A percentile compares a stretch with the other conserved stretches of the same genome.
These are phyloP conservation scores for Drosophila tristis DNA, from an alignment of 1,140 invertebrate genomes.

Conservation along the genomic window DNA sequence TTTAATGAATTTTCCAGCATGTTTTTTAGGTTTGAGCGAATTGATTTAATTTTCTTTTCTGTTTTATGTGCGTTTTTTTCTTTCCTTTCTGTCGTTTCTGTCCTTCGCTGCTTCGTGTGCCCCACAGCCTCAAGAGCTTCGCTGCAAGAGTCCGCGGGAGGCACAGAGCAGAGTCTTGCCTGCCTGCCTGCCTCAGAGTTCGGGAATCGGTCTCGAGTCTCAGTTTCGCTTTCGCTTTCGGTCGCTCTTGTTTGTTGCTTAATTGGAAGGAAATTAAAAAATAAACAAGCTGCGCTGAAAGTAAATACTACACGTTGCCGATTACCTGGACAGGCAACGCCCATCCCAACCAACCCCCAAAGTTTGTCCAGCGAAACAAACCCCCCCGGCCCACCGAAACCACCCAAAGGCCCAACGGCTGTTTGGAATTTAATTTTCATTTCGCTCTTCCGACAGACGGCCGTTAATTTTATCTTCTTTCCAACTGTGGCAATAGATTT, in stretches of 20 bases:
- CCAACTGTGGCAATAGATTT: slow-evolving; percentile 73
- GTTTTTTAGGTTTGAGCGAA: slow-evolving; percentile 45
- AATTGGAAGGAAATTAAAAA: slow-evolving; percentile 82
- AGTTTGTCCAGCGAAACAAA: not conserved
- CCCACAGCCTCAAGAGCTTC: too few relatives aligned
- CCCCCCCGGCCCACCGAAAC: not conserved
- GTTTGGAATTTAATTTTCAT: slow-evolving; percentile 82
- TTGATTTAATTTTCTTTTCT: slow-evolving; percentile 71
- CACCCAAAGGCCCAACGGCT: slow-evolving; percentile 54
- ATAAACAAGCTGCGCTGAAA: slow-evolving; percentile 78
- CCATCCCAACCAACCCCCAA: slow-evolving; percentile 2
- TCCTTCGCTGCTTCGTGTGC: not conserved
- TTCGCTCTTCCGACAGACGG: slow-evolving; percentile 31
- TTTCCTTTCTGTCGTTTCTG: too few relatives aligned
- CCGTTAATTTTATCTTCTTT: slow-evolving; percentile 74
- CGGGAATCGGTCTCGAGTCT: not conserved
- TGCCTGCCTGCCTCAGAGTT: not conserved
- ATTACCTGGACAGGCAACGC: slow-evolving; percentile 60
- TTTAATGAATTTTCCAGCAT: slow-evolving; percentile 68
- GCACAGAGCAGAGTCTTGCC: too few relatives aligned
- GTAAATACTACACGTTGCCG: slow-evolving; percentile 78
- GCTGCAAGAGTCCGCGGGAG: not conserved
- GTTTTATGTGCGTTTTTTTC: slow-evolving; percentile 13
- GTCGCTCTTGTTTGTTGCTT: slow-evolving; percentile 76
- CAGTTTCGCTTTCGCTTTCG: slow-evolving; percentile 30